These are phyloP conservation scores for Lasioglossum baleicum DNA, from an alignment of 1,140 invertebrate genomes.

Conservation along the genomic window DNA sequence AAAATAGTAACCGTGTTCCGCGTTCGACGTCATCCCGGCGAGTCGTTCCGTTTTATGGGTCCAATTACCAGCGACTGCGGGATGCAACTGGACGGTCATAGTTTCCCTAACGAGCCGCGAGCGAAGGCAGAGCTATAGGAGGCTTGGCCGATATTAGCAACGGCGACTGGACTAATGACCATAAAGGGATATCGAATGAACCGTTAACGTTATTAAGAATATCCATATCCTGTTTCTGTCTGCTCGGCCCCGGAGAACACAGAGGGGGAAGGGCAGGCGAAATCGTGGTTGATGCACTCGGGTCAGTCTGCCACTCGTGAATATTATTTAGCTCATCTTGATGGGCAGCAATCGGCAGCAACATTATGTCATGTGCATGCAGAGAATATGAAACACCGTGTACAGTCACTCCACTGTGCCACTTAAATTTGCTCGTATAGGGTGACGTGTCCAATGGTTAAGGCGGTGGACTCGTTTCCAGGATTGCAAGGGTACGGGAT, in stretches of 20 bases:
- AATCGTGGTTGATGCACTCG: not conserved
- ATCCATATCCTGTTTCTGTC: conserved; percentile 52
- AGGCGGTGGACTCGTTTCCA: too few relatives aligned
- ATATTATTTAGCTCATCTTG: not conserved
- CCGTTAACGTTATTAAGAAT: conserved; percentile 61
- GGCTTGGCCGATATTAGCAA: conserved; percentile 44
- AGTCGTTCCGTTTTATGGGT: conserved; percentile 25
- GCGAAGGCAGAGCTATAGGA: not conserved
- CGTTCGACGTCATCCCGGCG: conserved; percentile 2
- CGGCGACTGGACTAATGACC: conserved; percentile 49
- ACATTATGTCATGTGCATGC: too few relatives aligned
- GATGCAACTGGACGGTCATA: conserved; percentile 27
- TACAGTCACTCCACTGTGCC: too few relatives aligned
- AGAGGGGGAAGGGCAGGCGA: conserved; percentile 1
- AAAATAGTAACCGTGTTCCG: conserved; percentile 4
- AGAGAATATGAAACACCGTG: too few relatives aligned
- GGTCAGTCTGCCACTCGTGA: not conserved
- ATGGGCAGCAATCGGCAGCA: too few relatives aligned
- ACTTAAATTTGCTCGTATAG: too few relatives aligned
- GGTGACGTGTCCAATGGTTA: too few relatives aligned
- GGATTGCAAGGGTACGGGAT: too few relatives aligned
- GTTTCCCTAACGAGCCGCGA: conserved; percentile 46
- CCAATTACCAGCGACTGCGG: conserved; percentile 36
- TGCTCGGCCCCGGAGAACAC: not conserved
- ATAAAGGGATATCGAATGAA: conserved; percentile 50